Evolutionary conservation across 1,140 invertebrate genomes (phyloP).

Genomic region (Notospermus geniculatus): DNA sequence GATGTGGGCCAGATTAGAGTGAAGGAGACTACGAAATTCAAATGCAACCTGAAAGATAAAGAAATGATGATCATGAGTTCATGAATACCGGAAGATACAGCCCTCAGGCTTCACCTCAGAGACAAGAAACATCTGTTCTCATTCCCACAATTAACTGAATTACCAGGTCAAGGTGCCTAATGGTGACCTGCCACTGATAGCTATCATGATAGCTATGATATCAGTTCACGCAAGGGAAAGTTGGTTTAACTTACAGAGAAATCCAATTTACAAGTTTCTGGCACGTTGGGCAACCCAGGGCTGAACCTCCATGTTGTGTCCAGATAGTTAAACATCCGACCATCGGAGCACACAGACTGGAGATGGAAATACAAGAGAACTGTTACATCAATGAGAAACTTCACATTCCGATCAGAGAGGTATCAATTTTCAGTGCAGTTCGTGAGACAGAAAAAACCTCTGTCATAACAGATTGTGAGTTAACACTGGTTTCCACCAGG

Average conservation of each 20-base stretch:
- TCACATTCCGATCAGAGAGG: neutral
- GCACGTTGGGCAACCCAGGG: constrained; percentile 78
- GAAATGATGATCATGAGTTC: constrained; percentile 9
- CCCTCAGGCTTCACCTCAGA: neutral
- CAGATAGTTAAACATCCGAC: constrained; percentile 85
- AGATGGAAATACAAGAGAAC: constrained; percentile 17
- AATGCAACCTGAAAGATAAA: constrained; percentile 67
- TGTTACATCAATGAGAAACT: neutral
- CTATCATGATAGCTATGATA: no score
- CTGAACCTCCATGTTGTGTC: constrained; percentile 90
- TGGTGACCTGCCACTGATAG: no score
- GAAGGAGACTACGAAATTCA: constrained; percentile 81
- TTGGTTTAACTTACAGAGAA: constrained; percentile 73
- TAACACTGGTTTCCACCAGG: no score
- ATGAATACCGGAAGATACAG: neutral
- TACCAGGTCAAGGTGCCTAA: no score
- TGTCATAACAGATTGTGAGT: no score
- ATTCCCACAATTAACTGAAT: no score
- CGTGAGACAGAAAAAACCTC: no score
- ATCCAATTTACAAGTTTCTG: constrained; percentile 81
- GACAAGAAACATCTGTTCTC: neutral
- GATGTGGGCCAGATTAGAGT: constrained; percentile 84
- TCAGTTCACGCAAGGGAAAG: no score
- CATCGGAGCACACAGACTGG: constrained; percentile 83
- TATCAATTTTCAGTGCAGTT: no score